phyloP scores from a whole-genome alignment of 2,888 invertebrate species.

The Diaprepes abbreviatus region DNA sequence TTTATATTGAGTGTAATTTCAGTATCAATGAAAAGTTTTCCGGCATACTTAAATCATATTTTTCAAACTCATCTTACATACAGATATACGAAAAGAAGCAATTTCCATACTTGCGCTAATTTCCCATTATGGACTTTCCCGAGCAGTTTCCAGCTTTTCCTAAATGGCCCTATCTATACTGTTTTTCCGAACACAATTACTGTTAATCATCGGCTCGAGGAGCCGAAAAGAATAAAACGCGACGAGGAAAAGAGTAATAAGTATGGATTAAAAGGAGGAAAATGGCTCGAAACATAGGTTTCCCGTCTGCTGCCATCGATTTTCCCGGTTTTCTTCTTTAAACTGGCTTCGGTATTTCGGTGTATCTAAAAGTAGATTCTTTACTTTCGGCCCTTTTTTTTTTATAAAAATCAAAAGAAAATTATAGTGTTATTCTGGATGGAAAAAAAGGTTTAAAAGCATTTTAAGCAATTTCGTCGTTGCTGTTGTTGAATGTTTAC shows the following conservation, averaged over 20 bases:
- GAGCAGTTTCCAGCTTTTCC: conserved; percentile 38
- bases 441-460: no score
- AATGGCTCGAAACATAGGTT: conserved; percentile 48
- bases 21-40: no score
- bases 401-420: no score
- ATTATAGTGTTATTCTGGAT: no score
- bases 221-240: conserved; percentile 62
- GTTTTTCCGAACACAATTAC: conserved; percentile 64
- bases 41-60: no score
- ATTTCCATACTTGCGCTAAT: conserved; percentile 26
- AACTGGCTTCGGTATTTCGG: neutral
- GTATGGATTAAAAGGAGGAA: conserved; percentile 66
- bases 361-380: neutral
- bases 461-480: no score
- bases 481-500: no score
- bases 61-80: no score
- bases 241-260: conserved; percentile 64
- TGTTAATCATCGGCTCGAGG: conserved; percentile 64
- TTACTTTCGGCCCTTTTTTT: no score
- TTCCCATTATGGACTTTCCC: conserved; percentile 22
- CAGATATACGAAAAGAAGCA: no score
- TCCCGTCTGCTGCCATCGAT: conserved; percentile 48
- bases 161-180: conserved; percentile 47
- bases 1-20: no score
- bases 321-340: conserved; percentile 31